These are phyloP conservation scores for Microctenopoma lineatum DNA, from an alignment of 2,797 vertebrate species.

Conservation along the genomic window DNA sequence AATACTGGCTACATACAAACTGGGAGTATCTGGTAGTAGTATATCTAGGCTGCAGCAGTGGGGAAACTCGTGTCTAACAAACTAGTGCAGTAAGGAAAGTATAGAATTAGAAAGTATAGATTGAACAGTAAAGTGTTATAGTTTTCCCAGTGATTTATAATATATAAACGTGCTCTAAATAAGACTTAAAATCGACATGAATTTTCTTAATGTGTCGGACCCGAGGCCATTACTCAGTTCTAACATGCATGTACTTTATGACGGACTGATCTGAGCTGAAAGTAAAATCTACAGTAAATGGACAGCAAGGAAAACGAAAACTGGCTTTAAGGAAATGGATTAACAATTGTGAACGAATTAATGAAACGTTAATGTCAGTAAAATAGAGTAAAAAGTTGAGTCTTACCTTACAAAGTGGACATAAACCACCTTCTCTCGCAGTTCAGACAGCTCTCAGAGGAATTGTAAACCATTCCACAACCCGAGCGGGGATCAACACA, in stretches of 20 bases:
- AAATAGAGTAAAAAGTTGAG: conserved; percentile 1
- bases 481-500: conserved; percentile 8
- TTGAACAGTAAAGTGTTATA: background rate
- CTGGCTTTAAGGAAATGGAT: background rate
- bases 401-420: conserved; percentile 78
- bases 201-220: background rate
- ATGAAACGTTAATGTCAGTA: background rate
- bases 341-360: background rate
- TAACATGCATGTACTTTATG: background rate
- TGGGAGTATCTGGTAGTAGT: background rate
- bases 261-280: background rate
- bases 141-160: background rate
- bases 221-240: background rate
- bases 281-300: background rate
- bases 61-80: conserved; percentile 1
- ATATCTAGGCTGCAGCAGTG: background rate
- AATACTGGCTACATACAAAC: too few relatives aligned
- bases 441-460: conserved; percentile 52
- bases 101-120: background rate
- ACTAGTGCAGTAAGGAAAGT: background rate
- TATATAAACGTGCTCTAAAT: background rate
- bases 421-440: conserved; percentile 68
- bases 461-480: conserved; percentile 76
- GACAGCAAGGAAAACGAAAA: background rate
- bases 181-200: background rate